phyloP scores from a whole-genome alignment of 2,888 invertebrate genomes.

The Caenorhabditis sp. region DNA sequence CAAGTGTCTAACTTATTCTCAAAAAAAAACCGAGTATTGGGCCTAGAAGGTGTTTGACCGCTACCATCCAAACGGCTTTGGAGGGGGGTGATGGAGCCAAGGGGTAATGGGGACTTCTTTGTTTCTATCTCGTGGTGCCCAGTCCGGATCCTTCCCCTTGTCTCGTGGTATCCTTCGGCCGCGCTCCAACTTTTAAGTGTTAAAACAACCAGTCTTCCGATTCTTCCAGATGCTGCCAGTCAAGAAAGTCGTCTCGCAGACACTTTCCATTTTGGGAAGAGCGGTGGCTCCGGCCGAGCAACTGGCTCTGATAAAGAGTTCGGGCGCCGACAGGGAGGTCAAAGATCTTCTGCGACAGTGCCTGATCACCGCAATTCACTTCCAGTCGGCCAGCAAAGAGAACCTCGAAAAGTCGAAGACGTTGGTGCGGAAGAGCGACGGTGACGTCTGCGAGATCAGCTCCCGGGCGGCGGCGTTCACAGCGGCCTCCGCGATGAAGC shows the following conservation, averaged over 20 bases:
- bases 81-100: too few species aligned
- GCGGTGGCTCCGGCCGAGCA: slow-evolving; percentile 17
- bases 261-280: slow-evolving; percentile 41
- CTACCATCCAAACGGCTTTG: too few species aligned
- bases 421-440: slow-evolving; percentile 31
- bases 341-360: slow-evolving; percentile 45
- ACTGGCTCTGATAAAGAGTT: slow-evolving; percentile 22
- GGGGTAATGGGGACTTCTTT: too few species aligned
- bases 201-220: too few species aligned
- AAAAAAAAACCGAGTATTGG: not conserved
- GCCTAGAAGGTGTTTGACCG: not conserved
- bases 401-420: slow-evolving; percentile 49
- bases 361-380: slow-evolving; percentile 43
- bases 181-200: too few species aligned
- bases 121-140: too few species aligned
- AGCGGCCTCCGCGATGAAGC: slow-evolving; percentile 53
- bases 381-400: slow-evolving; percentile 33
- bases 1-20: slow-evolving; percentile 15
- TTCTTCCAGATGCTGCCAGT: slow-evolving; percentile 37
- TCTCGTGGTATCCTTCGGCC: too few species aligned
- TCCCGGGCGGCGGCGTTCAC: slow-evolving; percentile 59
- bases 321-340: slow-evolving; percentile 22
- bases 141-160: too few species aligned
- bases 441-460: slow-evolving; percentile 42
- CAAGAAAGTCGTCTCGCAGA: slow-evolving; percentile 14